Evolutionary conservation across 2,797 vertebrate genomes (phyloP).

Genomic region (Falco rusticolus): DNA sequence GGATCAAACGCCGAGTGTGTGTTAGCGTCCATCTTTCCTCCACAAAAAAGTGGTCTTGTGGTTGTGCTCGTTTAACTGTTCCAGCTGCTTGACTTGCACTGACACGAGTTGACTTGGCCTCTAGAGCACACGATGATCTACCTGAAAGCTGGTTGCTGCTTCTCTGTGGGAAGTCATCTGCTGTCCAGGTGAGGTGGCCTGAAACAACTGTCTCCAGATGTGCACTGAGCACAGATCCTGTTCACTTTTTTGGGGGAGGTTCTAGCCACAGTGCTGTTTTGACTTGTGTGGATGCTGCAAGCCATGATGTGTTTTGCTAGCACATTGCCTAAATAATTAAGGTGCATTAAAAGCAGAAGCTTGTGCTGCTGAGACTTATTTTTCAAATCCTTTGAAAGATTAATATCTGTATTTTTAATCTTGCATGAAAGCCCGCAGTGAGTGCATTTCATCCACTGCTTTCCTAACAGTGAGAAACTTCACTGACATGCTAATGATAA

Average conservation of each 20-base stretch:
- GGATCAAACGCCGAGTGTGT: not conserved
- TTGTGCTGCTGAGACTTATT: slow-evolving; percentile 63
- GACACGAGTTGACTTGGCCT: not conserved
- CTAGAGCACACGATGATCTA: not conserved
- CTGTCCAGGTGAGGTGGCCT: not conserved
- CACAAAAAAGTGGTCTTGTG: not conserved
- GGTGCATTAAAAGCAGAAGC: slow-evolving; percentile 72
- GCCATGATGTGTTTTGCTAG: slow-evolving; percentile 23
- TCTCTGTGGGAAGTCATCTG: not conserved
- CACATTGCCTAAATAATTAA: slow-evolving; percentile 77
- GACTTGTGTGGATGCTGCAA: not conserved
- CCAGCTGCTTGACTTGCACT: not conserved
- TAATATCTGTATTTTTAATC: slow-evolving; percentile 71
- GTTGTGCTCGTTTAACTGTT: not conserved
- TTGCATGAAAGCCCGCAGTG: slow-evolving; percentile 51
- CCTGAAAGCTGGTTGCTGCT: not conserved
- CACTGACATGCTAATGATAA: not conserved
- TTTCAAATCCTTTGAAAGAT: slow-evolving; percentile 77
- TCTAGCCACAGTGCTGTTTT: not conserved
- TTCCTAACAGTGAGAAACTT: slow-evolving; percentile 29
- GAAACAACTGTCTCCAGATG: not conserved
- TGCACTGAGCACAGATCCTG: not conserved
- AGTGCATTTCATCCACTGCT: slow-evolving; percentile 44
- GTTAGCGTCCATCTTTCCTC: not conserved
- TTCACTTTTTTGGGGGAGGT: slow-evolving; percentile 7